A percentile compares a stretch with the other conserved stretches of the same genome.
phyloP scores from a whole-genome alignment of 1,140 invertebrate species.

The Andrena cerasifolii region DNA sequence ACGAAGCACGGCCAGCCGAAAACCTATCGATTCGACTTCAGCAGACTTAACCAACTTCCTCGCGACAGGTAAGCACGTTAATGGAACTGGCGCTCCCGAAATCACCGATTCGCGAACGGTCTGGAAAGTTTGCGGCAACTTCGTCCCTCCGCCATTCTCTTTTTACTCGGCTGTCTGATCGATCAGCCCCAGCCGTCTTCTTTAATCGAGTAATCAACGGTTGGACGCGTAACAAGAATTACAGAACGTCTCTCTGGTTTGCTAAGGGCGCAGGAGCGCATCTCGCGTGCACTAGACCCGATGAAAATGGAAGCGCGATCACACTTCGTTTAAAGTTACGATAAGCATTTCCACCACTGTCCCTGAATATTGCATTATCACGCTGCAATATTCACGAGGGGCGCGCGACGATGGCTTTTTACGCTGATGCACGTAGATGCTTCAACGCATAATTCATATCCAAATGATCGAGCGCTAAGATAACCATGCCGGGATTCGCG shows the following conservation, averaged over 20 bases:
- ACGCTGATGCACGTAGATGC: background rate
- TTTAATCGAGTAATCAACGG: background rate
- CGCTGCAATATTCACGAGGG: background rate
- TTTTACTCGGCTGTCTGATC: background rate
- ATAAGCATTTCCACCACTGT: background rate
- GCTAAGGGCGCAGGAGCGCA: too few relatives aligned
- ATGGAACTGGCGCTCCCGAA: conserved; percentile 20
- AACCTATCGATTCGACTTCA: conserved; percentile 28
- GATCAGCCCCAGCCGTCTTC: background rate
- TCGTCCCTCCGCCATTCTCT: background rate
- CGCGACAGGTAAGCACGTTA: conserved; percentile 12
- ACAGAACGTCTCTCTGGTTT: background rate
- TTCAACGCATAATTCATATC: background rate
- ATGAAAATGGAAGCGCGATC: background rate
- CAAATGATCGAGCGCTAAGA: background rate
- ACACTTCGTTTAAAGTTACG: background rate
- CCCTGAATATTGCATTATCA: background rate
- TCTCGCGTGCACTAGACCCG: too few relatives aligned
- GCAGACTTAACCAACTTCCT: background rate
- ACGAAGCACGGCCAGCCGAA: background rate
- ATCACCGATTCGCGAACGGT: conserved; percentile 7
- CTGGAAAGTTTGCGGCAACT: background rate
- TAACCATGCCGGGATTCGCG: background rate
- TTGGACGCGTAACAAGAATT: background rate
- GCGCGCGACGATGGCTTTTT: background rate